A percentile compares a stretch with the other conserved stretches of the same genome.
Conservation (phyloP, 2,113 vertebrate genomes). For the Bothrops jararaca region DNA sequence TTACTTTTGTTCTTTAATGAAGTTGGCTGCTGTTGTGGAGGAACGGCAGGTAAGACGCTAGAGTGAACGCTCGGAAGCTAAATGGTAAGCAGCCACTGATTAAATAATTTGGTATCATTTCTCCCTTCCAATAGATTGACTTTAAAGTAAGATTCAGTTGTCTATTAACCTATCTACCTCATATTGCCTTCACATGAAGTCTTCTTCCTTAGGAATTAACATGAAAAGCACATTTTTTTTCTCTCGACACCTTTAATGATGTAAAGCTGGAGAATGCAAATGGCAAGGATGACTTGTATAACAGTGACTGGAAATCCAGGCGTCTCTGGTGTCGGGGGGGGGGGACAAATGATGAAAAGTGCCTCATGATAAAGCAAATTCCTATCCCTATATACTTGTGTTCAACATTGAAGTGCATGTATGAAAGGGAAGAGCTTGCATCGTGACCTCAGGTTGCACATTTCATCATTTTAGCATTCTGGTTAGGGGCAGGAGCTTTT, state of each 20-base stretch:
- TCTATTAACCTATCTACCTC: not conserved
- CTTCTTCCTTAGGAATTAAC: not conserved
- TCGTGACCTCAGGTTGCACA: not conserved
- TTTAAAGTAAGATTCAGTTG: slow-evolving; percentile 44
- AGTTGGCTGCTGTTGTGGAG: slow-evolving; percentile 74
- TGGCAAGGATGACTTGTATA: not conserved
- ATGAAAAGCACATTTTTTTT: too few species aligned
- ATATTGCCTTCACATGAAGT: not conserved
- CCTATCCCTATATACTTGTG: not conserved
- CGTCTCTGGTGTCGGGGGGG: not conserved
- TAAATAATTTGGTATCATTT: slow-evolving; percentile 76
- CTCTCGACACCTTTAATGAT: not conserved
- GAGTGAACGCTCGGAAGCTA: slow-evolving; percentile 59
- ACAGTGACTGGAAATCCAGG: not conserved
- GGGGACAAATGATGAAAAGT: not conserved
- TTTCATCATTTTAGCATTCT: not conserved
- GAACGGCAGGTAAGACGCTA: slow-evolving; percentile 68
- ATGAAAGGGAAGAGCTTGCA: not conserved
- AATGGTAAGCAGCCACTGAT: slow-evolving; percentile 69
- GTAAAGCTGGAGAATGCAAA: not conserved
- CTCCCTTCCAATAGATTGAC: slow-evolving; percentile 52
- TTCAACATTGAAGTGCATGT: not conserved
- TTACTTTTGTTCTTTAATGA: slow-evolving; percentile 86
- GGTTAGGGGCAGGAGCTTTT: not conserved
- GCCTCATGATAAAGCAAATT: not conserved